Percentiles rank a stretch among this genome's conserved stretches.
These are phyloP conservation scores for Rhadinocentrus ornatus DNA, from an alignment of 2,797 vertebrate species.

Conservation along the genomic window DNA sequence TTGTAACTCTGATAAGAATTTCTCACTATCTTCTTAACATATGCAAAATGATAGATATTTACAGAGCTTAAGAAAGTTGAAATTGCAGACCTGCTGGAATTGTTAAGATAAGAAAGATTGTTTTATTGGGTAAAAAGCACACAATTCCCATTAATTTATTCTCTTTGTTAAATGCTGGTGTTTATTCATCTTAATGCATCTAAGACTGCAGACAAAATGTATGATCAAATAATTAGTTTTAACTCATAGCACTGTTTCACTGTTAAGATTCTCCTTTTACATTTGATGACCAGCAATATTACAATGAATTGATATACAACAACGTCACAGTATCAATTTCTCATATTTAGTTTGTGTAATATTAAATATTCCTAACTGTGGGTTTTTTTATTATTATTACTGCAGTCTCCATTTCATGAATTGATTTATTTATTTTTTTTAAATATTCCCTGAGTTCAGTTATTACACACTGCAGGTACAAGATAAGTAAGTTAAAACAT, in stretches of 20 bases:
- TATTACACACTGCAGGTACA: background rate
- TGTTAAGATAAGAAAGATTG: background rate
- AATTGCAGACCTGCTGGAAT: background rate
- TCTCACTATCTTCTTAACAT: background rate
- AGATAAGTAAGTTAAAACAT: background rate
- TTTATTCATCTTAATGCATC: background rate
- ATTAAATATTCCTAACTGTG: no score
- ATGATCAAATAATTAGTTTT: background rate
- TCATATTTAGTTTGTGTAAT: no score
- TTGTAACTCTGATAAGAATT: background rate
- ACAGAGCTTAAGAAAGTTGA: background rate
- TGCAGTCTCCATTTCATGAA: no score
- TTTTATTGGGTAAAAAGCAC: background rate
- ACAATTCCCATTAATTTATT: background rate
- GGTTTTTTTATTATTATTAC: no score
- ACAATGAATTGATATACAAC: no score
- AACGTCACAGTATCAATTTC: no score
- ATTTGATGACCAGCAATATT: background rate
- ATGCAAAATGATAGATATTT: background rate
- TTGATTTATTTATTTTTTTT: no score
- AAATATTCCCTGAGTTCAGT: background rate
- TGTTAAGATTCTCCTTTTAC: background rate
- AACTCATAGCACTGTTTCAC: background rate
- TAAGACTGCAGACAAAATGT: background rate
- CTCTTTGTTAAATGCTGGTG: background rate